phyloP scores from a whole-genome alignment of 2,113 vertebrate species.

The Hippocampus guttulatus region DNA sequence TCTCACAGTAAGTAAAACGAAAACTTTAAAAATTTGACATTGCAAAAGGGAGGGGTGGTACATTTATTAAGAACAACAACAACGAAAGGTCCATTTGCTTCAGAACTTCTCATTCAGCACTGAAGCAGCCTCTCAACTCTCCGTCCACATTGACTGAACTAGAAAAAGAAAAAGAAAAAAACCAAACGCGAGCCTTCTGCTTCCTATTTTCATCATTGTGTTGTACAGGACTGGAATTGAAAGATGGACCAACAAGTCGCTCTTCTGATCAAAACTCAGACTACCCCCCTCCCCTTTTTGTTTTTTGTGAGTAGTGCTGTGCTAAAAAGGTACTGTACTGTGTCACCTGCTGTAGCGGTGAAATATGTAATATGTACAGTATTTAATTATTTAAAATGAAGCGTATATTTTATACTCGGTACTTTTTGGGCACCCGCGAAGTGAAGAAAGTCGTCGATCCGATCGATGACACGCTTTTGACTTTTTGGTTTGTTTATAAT shows the following conservation, averaged over 20 bases:
- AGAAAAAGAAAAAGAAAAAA: neutral
- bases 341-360: conserved; percentile 56
- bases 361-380: conserved; percentile 69
- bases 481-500: neutral
- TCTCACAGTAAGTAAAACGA: neutral
- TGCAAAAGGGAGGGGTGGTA: neutral
- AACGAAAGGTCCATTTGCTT: conserved; percentile 14
- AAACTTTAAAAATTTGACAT: neutral
- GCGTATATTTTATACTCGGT: conserved; percentile 69
- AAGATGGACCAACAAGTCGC: conserved; percentile 37
- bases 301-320: conserved; percentile 34
- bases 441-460: conserved; percentile 34
- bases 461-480: conserved; percentile 19
- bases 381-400: conserved; percentile 78
- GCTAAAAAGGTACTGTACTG: conserved; percentile 34
- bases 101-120: neutral
- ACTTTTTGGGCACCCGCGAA: conserved; percentile 35
- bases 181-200: neutral
- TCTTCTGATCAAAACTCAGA: conserved; percentile 11
- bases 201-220: conserved; percentile 11
- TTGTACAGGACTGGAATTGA: conserved; percentile 30
- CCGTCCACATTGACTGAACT: conserved; percentile 32
- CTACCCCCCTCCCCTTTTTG: conserved; percentile 22
- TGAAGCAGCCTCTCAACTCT: conserved; percentile 4
- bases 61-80: neutral